Percentiles rank a stretch among this genome's conserved stretches.
These are phyloP conservation scores for Uloborus plumipes DNA, from an alignment of 2,888 invertebrate species.

Conservation along the genomic window DNA sequence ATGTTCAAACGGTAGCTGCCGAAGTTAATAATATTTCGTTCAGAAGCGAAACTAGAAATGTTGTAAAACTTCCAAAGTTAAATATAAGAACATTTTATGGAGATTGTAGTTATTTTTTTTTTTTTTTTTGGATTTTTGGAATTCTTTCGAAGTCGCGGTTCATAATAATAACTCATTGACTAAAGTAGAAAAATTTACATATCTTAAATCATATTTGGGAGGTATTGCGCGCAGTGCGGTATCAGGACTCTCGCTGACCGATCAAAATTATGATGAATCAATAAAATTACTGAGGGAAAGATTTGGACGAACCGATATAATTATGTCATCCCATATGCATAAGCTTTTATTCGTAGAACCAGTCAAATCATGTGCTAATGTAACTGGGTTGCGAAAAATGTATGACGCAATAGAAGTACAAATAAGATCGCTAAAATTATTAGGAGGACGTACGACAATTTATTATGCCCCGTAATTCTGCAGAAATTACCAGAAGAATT, in stretches of 20 bases:
- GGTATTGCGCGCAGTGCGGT: background rate
- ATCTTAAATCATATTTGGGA: conserved; percentile 28
- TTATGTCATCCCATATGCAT: too few species aligned
- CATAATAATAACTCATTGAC: conserved; percentile 21
- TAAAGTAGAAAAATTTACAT: too few species aligned
- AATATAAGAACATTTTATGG: conserved; percentile 17
- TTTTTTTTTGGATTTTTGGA: conserved; percentile 26
- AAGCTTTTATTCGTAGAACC: background rate
- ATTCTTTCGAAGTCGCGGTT: conserved; percentile 24
- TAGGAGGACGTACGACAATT: background rate
- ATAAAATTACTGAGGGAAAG: too few species aligned
- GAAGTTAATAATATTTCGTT: too few species aligned
- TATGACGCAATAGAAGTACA: conserved; percentile 16
- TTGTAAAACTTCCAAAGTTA: conserved; percentile 14
- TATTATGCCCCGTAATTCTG: background rate
- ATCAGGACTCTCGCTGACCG: conserved; percentile 3
- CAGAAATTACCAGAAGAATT: too few species aligned
- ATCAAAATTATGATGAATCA: conserved; percentile 28
- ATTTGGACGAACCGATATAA: too few species aligned
- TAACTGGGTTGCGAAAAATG: conserved; percentile 11
- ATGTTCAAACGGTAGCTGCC: too few species aligned
- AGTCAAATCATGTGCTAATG: background rate
- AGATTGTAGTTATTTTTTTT: conserved; percentile 8
- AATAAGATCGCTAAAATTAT: conserved; percentile 4
- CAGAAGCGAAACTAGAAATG: conserved; percentile 7